Conservation (phyloP, 1,140 invertebrate genomes). For the Ganaspis sp. region DNA sequence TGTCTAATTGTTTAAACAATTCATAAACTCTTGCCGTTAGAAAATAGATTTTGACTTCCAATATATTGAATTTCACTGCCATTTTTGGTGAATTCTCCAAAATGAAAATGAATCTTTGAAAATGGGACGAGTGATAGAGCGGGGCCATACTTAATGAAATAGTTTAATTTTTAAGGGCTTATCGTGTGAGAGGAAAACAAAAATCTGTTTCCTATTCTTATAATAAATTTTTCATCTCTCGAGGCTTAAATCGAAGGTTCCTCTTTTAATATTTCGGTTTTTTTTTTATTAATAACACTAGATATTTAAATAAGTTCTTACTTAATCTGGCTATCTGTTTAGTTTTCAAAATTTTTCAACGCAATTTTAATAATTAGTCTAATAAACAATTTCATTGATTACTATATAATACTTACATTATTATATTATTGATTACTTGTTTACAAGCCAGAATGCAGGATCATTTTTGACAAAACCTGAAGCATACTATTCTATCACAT, state of each 20-base stretch:
- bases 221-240: neutral
- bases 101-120: neutral
- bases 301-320: neutral
- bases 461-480: conserved; percentile 59
- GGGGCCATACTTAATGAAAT: neutral
- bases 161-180: neutral
- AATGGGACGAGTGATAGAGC: neutral
- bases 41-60: neutral
- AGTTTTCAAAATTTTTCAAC: neutral
- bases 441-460: conserved; percentile 30
- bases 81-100: neutral
- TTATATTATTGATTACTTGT: neutral
- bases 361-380: no score
- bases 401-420: no score
- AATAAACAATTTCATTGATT: no score
- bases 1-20: neutral
- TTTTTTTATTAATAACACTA: conserved; percentile 7
- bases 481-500: conserved; percentile 72
- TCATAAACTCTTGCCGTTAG: no score
- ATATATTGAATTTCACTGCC: conserved; percentile 11
- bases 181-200: neutral
- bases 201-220: neutral
- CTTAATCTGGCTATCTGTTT: neutral
- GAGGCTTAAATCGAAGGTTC: neutral
- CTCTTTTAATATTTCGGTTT: neutral